Evolutionary conservation across 2,888 invertebrate genomes (phyloP).

Genomic region (Mesochorus sp.): DNA sequence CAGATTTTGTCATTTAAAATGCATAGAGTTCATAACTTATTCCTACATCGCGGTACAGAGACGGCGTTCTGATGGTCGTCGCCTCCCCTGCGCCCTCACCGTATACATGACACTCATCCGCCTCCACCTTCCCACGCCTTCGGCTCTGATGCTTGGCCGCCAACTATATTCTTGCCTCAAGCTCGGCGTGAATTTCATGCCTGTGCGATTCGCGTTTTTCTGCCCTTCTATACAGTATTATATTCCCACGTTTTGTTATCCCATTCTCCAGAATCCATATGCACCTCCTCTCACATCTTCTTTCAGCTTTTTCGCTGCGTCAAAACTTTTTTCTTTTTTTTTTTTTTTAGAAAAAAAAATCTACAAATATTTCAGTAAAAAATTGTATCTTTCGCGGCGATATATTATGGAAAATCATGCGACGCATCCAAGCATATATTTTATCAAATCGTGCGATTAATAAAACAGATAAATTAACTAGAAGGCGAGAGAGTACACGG

Average conservation of each 20-base stretch:
- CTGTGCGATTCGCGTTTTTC: constrained; percentile 50
- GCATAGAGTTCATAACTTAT: constrained; percentile 80
- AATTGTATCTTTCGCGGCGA: too few relatives aligned
- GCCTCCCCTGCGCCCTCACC: neutral
- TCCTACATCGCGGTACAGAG: constrained; percentile 68
- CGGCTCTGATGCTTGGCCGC: constrained; percentile 22
- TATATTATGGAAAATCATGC: too few relatives aligned
- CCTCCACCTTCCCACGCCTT: neutral
- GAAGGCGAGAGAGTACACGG: neutral
- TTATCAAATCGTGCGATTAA: too few relatives aligned
- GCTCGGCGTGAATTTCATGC: constrained; percentile 45
- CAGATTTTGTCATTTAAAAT: constrained; percentile 79
- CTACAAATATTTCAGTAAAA: too few relatives aligned
- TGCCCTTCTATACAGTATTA: neutral
- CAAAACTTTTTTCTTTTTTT: neutral
- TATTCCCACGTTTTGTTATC: constrained; percentile 31
- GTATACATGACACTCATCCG: neutral
- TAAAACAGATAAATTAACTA: neutral
- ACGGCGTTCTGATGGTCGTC: constrained; percentile 47
- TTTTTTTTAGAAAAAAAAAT: too few relatives aligned
- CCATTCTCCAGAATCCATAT: constrained; percentile 13
- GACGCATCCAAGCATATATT: too few relatives aligned
- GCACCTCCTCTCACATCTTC: neutral
- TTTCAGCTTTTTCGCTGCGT: constrained; percentile 18
- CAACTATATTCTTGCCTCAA: constrained; percentile 43